Base-by-base conservation (phyloP, 2,797 vertebrate genomes). In the Clarias fuscus region DNA sequence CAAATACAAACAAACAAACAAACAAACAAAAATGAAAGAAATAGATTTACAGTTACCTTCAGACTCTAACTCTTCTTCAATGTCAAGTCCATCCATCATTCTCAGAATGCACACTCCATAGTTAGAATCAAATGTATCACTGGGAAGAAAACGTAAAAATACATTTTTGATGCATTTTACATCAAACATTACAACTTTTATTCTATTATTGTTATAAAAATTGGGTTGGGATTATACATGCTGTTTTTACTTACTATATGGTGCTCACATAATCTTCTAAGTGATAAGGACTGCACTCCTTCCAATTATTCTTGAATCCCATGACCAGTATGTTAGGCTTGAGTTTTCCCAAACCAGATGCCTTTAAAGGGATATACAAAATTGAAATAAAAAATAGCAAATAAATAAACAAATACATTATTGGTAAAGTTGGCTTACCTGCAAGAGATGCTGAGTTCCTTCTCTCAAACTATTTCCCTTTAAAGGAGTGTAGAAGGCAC, bases 291-390 rank as follows among this genome's bases (percentile, higher is more conserved):
- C 89, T 72, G 85, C 92, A 93, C 0, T 93, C 91, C 85, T 91
- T 93, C 95, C 96, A 96, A 86, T 95, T 94, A n/a, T 88, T 61
- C 87, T 96, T 96, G 85, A 95, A 96, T 48, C 95, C 95, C 67
- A 96, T 87, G 13, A 94, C 92, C 59, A 96, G 73, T 0, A 93
- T 95, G 91, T 95, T 96, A 48, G 96, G 94, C 85, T 93, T 96
- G 43, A 96, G 87, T 82, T 95, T 96, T 11, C 95, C 95, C 37
- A 96, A 90, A 88, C 95, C 95, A 10, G 93, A 93, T 0, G 95
- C 93, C 95, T 96, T 84, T 20, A 83, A 68, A 71, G 77, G 2
- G 0, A 33, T 73, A 33, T 0, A 83, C 43, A 14, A 79, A 56
- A n/a, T 56, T 59, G 33, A 5, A 53, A 40, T 62, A 65, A 37